Conservation (phyloP, 64 coral and sea anemone species). For the Actinia equina region DNA sequence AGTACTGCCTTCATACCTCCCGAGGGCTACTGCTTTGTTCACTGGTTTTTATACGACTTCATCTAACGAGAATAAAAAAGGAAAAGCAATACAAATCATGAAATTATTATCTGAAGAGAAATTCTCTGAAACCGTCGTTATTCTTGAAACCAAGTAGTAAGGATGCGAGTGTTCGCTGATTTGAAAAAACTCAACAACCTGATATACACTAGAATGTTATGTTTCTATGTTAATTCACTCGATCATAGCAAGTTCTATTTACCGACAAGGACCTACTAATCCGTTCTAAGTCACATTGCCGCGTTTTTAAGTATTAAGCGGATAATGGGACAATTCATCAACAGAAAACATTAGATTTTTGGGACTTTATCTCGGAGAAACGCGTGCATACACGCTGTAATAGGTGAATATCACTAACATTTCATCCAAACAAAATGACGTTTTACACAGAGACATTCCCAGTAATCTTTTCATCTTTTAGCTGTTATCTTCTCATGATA, state of each 20-base stretch:
- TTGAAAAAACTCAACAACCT: not conserved
- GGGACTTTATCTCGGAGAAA: constrained; percentile 10
- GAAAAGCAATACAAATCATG: not conserved
- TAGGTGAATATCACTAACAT: not conserved
- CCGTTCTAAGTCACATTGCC: constrained; percentile 3
- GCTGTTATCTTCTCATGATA: not conserved
- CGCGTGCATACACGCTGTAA: constrained; percentile 9
- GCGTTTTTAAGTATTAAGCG: constrained; percentile 17
- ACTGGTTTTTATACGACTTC: not conserved
- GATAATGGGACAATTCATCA: not conserved
- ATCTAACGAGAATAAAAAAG: not conserved
- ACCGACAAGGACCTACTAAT: constrained; percentile 16
- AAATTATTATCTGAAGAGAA: not conserved
- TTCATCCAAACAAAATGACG: constrained; percentile 5
- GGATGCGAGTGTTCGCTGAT: not conserved
- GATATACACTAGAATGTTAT: not conserved
- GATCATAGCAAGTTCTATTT: not conserved
- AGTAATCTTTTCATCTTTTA: constrained; percentile 18
- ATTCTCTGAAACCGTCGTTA: too few species aligned
- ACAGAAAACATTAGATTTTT: not conserved
- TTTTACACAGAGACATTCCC: not conserved
- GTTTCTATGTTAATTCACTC: not conserved
- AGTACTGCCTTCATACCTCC: not conserved
- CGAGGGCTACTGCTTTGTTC: constrained; percentile 2
- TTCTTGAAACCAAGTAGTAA: too few species aligned